Percentiles rank a stretch among this genome's conserved stretches.
Conservation (phyloP, 2,113 vertebrate genomes). For the Leucosticte australis region DNA sequence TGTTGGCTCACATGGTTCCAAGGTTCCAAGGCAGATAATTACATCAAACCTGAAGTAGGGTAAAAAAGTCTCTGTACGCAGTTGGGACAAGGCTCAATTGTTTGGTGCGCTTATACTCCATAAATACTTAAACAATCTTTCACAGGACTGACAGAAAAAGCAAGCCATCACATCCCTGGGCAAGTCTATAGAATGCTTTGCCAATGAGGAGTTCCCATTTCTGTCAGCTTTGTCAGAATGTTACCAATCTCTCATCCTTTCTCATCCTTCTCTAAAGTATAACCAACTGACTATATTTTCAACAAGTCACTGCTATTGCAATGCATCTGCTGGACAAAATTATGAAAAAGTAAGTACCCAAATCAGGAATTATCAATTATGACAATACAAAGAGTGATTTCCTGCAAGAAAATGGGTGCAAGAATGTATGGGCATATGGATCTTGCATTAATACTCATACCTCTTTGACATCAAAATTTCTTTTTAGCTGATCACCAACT, state of each 20-base stretch:
- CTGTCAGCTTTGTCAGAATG: not conserved
- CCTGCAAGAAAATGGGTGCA: not conserved
- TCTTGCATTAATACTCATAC: conserved; percentile 61
- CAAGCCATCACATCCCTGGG: not conserved
- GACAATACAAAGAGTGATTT: not conserved
- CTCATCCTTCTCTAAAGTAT: not conserved
- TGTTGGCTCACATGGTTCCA: not conserved
- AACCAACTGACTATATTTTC: not conserved
- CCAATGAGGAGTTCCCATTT: not conserved
- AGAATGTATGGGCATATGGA: fast-evolving
- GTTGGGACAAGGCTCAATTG: not conserved
- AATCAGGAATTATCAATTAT: not conserved
- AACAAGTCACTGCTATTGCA: not conserved
- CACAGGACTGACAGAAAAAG: not conserved
- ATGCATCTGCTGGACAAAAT: not conserved
- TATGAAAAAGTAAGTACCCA: not conserved
- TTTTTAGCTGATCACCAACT: conserved; percentile 91
- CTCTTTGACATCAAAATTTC: conserved; percentile 94
- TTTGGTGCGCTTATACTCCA: not conserved
- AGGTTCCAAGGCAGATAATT: not conserved
- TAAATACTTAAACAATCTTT: not conserved
- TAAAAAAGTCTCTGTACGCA: not conserved
- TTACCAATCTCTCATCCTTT: not conserved
- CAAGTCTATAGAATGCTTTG: not conserved
- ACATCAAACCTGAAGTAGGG: not conserved